Base-by-base conservation (phyloP, 2,797 vertebrate species). In the Scyliorhinus canicula region DNA sequence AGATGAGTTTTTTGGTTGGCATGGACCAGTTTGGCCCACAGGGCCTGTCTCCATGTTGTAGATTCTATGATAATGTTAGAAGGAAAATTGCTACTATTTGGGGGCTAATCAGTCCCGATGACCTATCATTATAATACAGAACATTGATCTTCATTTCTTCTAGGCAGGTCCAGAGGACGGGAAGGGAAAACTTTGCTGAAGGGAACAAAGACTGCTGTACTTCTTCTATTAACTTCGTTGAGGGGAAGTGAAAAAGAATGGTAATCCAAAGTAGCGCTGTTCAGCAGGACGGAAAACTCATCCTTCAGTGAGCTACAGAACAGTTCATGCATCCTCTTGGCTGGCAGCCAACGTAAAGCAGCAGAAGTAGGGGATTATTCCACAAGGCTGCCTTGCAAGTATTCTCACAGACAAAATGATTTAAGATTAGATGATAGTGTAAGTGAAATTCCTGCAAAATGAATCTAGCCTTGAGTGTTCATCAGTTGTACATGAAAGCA, bases 281-380 rank as follows among this genome's bases (percentile, higher is more conserved):
- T 52, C 50, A 52, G 26, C 52, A 88, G 85, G 85, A 88, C n/a
- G 85, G 35, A 88, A 4, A 55, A n/a, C 35, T 31, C 52, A 88
- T 40, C 84, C 85, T 57, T 55, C 52, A 14, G 28, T 55, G 52
- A 88, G 55, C 35, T 55, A 35, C 52, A 86, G 31, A 50, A 55
- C 50, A 55, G 85, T 2, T 88, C 26, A 50, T 50, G 28, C 47
- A 86, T 86, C 84, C 24, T 88, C 85, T 88, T 88, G 85, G 85
- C 55, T 35, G 19, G 28, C 85, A 57, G 85, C 85, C 85, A 88
- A n/a, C 85, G 35, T 57, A 57, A 88, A 88, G 12, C 85, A 14
- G 28, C 85, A 14, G 85, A 57, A 88, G 85, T 57, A 14, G 52
- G n/a, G n/a, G 85, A 86, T 86, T 86, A 86, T 86, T 86, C 50